A percentile compares a stretch with the other conserved stretches of the same genome.
These are phyloP conservation scores for Bombylius major DNA, from an alignment of 2,888 invertebrate genomes.

Conservation along the genomic window DNA sequence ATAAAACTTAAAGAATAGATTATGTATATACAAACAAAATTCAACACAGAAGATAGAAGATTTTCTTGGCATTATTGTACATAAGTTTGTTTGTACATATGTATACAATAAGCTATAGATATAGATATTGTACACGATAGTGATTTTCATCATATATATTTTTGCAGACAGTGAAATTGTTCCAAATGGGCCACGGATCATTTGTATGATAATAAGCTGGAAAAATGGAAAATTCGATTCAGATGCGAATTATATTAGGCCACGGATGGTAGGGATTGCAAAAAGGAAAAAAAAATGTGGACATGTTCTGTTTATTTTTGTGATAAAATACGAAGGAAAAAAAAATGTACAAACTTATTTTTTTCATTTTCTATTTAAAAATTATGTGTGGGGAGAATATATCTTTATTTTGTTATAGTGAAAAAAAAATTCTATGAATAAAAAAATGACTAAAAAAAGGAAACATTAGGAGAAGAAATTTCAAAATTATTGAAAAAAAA, in stretches of 20 bases:
- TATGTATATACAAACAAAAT: no score
- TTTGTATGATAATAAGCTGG: conserved; percentile 7
- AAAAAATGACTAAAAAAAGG: no score
- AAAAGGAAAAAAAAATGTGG: neutral
- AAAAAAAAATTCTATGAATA: no score
- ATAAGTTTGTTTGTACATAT: no score
- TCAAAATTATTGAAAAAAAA: no score
- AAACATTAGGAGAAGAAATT: no score
- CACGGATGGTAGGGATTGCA: neutral
- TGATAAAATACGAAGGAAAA: neutral
- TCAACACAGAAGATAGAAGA: no score
- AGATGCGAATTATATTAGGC: conserved; percentile 5
- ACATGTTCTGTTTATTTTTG: conserved; percentile 2
- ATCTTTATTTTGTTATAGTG: neutral
- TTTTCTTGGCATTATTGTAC: no score
- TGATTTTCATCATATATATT: neutral
- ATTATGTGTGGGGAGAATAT: neutral
- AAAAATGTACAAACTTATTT: neutral
- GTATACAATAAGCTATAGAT: no score
- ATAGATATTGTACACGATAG: no score
- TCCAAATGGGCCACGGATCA: conserved; percentile 8
- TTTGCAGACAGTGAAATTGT: conserved; percentile 5
- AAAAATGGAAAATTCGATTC: conserved; percentile 5
- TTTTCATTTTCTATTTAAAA: neutral
- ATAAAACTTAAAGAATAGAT: no score